Evolutionary conservation across 2,797 vertebrate species (phyloP).

Genomic region (Phataginus tetradactyla): DNA sequence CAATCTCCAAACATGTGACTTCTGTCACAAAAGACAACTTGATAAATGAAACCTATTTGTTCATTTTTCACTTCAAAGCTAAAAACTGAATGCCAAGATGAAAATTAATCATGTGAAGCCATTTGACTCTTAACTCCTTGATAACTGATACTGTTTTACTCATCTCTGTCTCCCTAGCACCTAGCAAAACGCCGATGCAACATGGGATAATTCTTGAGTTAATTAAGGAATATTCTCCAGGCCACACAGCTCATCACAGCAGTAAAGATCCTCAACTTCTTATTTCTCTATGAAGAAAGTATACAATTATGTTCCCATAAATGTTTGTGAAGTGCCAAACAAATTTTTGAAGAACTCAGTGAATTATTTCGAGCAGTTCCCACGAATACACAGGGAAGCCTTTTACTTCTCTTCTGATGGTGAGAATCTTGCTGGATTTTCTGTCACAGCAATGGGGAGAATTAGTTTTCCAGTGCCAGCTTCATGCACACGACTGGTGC

Average conservation of each 20-base stretch:
- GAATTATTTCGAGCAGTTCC: background rate
- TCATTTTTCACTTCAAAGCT: background rate
- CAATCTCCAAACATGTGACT: constrained; percentile 32
- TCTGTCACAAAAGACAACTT: background rate
- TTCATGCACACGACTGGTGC: background rate
- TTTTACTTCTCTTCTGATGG: background rate
- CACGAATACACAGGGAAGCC: background rate
- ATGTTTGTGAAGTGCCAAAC: background rate
- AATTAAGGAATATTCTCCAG: background rate
- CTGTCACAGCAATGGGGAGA: background rate
- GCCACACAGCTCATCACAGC: background rate
- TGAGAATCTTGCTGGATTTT: background rate
- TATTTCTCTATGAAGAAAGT: background rate
- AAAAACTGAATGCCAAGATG: background rate
- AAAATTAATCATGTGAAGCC: background rate
- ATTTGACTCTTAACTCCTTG: background rate
- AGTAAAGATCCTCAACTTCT: background rate
- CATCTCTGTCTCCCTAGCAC: background rate
- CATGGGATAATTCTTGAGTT: background rate
- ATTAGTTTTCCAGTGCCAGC: background rate
- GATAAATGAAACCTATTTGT: background rate
- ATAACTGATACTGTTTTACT: background rate
- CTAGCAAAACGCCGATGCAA: background rate
- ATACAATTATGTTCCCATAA: background rate
- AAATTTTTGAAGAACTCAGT: background rate